A percentile compares a stretch with the other conserved stretches of the same genome.
Evolutionary conservation across 2,888 invertebrate species (phyloP).

Genomic region (Drepana falcataria): DNA sequence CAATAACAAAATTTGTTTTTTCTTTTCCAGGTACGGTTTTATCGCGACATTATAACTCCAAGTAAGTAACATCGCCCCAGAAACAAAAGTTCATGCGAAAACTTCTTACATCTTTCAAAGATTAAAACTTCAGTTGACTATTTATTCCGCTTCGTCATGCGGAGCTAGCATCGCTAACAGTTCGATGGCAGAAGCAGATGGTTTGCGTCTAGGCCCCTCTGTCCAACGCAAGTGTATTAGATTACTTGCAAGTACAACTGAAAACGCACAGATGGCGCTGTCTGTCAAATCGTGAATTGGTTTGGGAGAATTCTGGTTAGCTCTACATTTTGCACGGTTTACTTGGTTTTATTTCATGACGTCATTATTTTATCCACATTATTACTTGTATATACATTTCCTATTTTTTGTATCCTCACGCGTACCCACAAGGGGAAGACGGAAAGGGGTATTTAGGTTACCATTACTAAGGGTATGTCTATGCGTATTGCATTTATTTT

Average conservation of each 20-base stretch:
- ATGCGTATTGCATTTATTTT: too few species aligned
- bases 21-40: neutral
- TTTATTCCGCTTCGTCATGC: conserved; percentile 13
- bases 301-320: neutral
- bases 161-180: conserved; percentile 32
- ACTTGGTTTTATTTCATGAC: too few species aligned
- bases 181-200: conserved; percentile 21
- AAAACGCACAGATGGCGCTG: conserved; percentile 38
- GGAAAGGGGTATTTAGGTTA: too few species aligned
- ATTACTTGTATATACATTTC: too few species aligned
- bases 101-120: neutral
- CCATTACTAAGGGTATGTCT: too few species aligned
- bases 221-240: conserved; percentile 11
- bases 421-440: too few species aligned
- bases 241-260: conserved; percentile 19
- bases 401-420: too few species aligned
- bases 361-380: too few species aligned
- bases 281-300: neutral
- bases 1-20: neutral
- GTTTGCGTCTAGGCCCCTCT: conserved; percentile 23
- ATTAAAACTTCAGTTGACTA: conserved; percentile 36
- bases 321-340: too few species aligned
- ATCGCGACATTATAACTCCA: neutral
- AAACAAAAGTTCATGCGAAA: neutral
- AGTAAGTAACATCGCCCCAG: neutral